phyloP scores from a whole-genome alignment of 2,797 vertebrate genomes.

The Scleropages formosus region DNA sequence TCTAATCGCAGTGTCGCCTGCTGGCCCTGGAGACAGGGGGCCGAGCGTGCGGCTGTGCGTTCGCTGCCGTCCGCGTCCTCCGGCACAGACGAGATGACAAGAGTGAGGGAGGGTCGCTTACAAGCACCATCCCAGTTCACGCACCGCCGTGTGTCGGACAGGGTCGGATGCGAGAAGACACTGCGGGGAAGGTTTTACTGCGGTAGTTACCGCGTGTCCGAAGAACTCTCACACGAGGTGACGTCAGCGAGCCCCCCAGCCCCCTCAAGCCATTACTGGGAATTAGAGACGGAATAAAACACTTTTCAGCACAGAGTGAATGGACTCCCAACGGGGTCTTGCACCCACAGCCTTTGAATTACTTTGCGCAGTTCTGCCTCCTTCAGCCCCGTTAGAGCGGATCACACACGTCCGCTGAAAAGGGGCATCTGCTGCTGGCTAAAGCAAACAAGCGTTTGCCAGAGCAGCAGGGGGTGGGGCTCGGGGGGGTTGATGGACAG shows the following conservation, averaged over 20 bases:
- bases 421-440: too few species aligned
- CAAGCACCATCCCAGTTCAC: too few species aligned
- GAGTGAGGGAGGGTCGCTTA: too few species aligned
- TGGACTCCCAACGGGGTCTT: constrained; percentile 4
- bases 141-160: not conserved
- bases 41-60: too few species aligned
- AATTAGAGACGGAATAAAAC: constrained; percentile 3
- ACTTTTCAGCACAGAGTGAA: not conserved
- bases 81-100: too few species aligned
- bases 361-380: not conserved
- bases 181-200: not conserved
- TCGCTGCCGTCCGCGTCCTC: too few species aligned
- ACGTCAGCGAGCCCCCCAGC: not conserved
- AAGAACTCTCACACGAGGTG: not conserved
- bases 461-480: not conserved
- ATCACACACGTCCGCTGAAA: too few species aligned
- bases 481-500: not conserved
- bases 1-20: too few species aligned
- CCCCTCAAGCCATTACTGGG: not conserved
- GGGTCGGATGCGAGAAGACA: not conserved
- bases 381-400: too few species aligned
- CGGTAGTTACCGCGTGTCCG: not conserved
- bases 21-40: too few species aligned
- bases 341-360: not conserved
- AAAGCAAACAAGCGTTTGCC: not conserved